Conservation (phyloP, 2,113 vertebrate genomes). For the Cromileptes altivelis region DNA sequence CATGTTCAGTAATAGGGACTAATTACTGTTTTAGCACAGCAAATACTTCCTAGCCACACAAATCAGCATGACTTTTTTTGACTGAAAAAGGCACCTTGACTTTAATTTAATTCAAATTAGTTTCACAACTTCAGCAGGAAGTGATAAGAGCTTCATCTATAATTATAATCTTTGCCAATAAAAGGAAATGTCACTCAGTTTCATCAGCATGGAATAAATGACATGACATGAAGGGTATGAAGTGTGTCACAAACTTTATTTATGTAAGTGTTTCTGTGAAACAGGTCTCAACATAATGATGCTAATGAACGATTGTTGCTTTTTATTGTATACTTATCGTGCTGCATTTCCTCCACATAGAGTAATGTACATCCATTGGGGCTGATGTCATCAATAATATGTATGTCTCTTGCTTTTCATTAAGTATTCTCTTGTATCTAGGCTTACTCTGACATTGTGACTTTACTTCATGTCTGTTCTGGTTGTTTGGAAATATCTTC, state of each 20-base stretch:
- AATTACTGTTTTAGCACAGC: background rate
- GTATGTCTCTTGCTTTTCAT: slow-evolving; percentile 14
- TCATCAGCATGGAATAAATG: slow-evolving; percentile 4
- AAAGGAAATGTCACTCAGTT: background rate
- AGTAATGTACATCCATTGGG: background rate
- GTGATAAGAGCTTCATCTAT: background rate
- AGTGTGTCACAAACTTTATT: background rate
- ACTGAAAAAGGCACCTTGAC: background rate
- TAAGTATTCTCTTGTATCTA: slow-evolving; percentile 8
- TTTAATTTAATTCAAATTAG: background rate
- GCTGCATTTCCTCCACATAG: background rate
- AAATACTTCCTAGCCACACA: background rate
- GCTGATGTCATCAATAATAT: slow-evolving; percentile 9
- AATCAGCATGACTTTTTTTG: background rate
- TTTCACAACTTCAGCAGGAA: background rate
- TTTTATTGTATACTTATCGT: slow-evolving; percentile 24
- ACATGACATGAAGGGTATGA: background rate
- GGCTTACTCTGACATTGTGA: background rate
- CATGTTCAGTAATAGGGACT: background rate
- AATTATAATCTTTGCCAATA: background rate
- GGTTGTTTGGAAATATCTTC: background rate
- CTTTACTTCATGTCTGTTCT: slow-evolving; percentile 13
- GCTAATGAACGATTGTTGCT: slow-evolving; percentile 10
- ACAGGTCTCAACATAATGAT: background rate
- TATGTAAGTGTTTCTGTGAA: slow-evolving; percentile 1